Evolutionary conservation across 2,797 vertebrate species (phyloP).

Genomic region (Helarctos malayanus): DNA sequence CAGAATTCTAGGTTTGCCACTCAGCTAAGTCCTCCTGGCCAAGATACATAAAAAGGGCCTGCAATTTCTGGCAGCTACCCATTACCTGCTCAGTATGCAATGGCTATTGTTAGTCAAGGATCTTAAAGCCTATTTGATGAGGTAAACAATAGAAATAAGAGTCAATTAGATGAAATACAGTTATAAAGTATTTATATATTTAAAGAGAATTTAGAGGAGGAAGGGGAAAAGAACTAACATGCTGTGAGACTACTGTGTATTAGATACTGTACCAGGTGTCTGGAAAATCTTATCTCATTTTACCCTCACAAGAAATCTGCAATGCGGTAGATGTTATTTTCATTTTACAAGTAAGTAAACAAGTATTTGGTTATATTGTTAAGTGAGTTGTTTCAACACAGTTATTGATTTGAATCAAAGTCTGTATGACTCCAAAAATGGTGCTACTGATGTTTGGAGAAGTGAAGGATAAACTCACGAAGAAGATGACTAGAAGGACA

Average conservation of each 20-base stretch:
- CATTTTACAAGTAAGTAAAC: background rate
- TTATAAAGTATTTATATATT: background rate
- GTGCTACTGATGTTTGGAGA: background rate
- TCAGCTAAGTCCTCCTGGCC: background rate
- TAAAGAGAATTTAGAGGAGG: background rate
- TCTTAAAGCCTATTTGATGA: constrained; percentile 27
- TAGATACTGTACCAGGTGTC: background rate
- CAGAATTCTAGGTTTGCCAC: background rate
- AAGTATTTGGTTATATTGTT: background rate
- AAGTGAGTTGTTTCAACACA: background rate
- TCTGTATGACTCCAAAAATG: background rate
- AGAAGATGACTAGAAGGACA: background rate
- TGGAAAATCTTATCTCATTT: background rate
- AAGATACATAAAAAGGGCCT: constrained; percentile 25
- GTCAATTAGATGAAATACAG: background rate
- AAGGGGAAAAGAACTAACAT: background rate
- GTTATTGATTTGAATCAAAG: constrained; percentile 10
- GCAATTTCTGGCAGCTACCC: background rate
- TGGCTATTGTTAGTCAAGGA: background rate
- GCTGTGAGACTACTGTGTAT: background rate
- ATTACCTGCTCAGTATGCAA: background rate
- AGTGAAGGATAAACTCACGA: background rate
- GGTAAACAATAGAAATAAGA: background rate
- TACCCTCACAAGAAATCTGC: background rate
- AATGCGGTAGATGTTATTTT: background rate